Evolutionary conservation across 2,888 invertebrate genomes (phyloP).

Genomic region (Sisyra terminalis): DNA sequence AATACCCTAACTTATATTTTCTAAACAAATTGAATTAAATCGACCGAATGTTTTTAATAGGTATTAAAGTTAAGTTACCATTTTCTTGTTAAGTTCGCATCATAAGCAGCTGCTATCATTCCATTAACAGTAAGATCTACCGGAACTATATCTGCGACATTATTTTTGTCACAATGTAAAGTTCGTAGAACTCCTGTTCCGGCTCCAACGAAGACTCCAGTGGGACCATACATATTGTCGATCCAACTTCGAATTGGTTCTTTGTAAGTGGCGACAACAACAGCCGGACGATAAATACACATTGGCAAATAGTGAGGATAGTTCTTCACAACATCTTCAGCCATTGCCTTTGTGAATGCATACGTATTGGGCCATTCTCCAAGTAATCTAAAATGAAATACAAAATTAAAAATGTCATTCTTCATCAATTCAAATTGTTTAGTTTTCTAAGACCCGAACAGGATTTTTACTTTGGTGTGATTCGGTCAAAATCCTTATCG

Average conservation of each 20-base stretch:
- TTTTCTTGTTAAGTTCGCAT: background rate
- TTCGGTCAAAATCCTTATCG: conserved; percentile 22
- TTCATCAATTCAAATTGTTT: background rate
- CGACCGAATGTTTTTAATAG: too few relatives aligned
- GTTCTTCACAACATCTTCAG: conserved; percentile 54
- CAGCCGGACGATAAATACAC: conserved; percentile 68
- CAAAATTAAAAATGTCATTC: background rate
- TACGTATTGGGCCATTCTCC: conserved; percentile 50
- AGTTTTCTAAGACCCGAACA: background rate
- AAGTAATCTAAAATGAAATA: conserved; percentile 8
- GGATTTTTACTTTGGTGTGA: conserved; percentile 21
- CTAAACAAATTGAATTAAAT: too few relatives aligned
- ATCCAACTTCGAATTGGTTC: conserved; percentile 52
- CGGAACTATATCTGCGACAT: conserved; percentile 57
- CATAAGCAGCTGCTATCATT: conserved; percentile 50
- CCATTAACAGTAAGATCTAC: conserved; percentile 64
- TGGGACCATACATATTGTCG: conserved; percentile 59
- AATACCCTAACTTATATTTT: too few relatives aligned
- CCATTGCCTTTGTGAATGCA: conserved; percentile 75
- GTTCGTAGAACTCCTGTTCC: conserved; percentile 56
- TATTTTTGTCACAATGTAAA: conserved; percentile 43
- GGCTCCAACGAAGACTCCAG: conserved; percentile 35
- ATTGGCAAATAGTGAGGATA: conserved; percentile 53
- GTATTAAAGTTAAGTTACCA: conserved; percentile 5
- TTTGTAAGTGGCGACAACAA: conserved; percentile 37